Evolutionary conservation across 2,113 vertebrate genomes (phyloP), one percentile per base, ranked within the genome.

Genomic region (Hippocampus abdominalis): DNA sequence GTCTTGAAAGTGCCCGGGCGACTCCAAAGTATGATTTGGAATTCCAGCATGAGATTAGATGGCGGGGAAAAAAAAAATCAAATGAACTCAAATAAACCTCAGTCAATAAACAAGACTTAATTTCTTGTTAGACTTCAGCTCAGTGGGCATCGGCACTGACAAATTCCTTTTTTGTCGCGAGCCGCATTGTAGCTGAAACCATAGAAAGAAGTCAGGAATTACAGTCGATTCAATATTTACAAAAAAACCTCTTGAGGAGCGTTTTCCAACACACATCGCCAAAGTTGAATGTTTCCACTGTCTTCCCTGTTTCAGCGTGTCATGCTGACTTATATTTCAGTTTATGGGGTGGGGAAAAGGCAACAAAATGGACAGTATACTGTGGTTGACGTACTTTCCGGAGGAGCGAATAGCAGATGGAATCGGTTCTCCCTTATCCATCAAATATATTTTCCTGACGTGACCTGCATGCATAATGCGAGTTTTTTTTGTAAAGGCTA

Each of bases 391-490:
- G 15, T 36, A 57, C 25, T 57, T 57, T 57, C 54, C 15, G 54
- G 54, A 29, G 60, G 32, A 62, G 40, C 32, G n/a, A 42, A 64
- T 15, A 64, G n/a, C 36, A 42, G 39, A 64, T 64, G 61, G 12
- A 64, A 44, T 42, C 6, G 39, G 39, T 42, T 64, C 39, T 15
- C 39, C 39, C 8, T 63, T 42, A 40, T 63, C 36, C 36, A 6
- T 62, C 25, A 6, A 18, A 63, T 63, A 40, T 40, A 63, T 63
- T 39, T 36, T 42, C 32, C 36, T 40, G 20, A 63, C 40, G 42
- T 42, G 21, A 63, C 32, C 36, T 39, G n/a, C 61, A 63, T 63
- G 61, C 61, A 40, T 42, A 42, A 63, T 63, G 36, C 36, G 23
- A 40, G 20, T 4, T 40, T 40, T 63, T 40, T 40, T 63, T 40